Evolutionary conservation across 2,113 vertebrate genomes (phyloP).

Genomic region (Mesembrinibis cayennensis): DNA sequence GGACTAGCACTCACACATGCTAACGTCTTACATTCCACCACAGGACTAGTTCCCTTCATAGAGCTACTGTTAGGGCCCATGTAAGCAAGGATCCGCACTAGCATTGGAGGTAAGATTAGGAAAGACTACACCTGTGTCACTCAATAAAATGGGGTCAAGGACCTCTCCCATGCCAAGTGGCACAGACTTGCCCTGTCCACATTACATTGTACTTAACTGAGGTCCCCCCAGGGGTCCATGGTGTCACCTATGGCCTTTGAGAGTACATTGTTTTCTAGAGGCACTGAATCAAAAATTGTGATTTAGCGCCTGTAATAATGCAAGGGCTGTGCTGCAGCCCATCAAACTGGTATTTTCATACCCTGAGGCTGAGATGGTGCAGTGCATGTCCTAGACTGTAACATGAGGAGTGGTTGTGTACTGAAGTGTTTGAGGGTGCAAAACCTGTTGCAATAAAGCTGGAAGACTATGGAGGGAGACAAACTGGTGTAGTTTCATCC

Average conservation of each 20-base stretch:
- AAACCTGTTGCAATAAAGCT: background rate
- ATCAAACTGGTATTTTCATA: background rate
- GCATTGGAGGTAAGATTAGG: background rate
- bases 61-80: background rate
- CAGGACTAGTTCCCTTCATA: background rate
- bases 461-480: background rate
- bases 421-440: background rate
- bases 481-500: background rate
- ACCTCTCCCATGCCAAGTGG: background rate
- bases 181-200: background rate
- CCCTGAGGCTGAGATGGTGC: background rate
- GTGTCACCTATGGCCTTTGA: background rate
- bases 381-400: background rate
- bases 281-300: background rate
- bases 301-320: background rate
- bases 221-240: background rate
- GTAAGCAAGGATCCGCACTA: background rate
- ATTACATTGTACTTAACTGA: background rate
- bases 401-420: background rate
- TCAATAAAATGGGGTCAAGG: background rate
- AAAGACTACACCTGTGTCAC: background rate
- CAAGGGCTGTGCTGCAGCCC: background rate
- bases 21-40: fast-evolving
- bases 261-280: background rate
- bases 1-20: background rate